Conservation (phyloP, 2,888 invertebrate species). For the Spodoptera exigua region DNA sequence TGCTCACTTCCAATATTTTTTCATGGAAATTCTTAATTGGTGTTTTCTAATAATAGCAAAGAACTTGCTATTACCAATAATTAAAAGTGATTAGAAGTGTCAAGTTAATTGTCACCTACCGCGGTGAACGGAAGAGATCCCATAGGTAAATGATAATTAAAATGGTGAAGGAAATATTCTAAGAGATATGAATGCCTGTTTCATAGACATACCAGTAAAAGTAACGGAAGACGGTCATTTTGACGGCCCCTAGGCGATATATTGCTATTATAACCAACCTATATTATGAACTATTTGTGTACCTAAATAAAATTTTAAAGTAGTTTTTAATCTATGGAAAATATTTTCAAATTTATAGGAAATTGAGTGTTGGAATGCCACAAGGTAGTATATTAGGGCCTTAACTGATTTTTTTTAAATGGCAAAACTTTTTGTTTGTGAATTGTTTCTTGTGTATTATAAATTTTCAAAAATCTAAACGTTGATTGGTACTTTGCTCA, state of each 20-base stretch:
- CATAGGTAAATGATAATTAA: no score
- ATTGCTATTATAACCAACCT: neutral
- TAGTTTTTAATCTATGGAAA: neutral
- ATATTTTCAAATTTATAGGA: neutral
- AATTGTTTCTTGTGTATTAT: no score
- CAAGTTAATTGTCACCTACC: no score
- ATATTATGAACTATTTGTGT: constrained; percentile 4
- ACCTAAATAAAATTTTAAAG: neutral
- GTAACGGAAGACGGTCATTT: constrained; percentile 2
- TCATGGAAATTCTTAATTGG: no score
- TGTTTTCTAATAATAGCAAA: no score
- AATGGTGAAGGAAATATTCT: no score
- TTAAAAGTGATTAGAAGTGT: no score
- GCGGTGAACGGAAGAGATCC: no score
- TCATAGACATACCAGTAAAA: neutral
- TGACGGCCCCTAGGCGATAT: neutral
- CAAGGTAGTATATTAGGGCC: constrained; percentile 7
- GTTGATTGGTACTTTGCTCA: no score
- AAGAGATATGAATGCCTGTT: neutral
- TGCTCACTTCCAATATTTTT: no score
- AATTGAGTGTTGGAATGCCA: neutral
- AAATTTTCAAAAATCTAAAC: no score
- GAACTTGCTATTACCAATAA: no score
- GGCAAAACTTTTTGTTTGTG: neutral
- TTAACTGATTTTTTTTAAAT: neutral